Conservation (phyloP, 2,797 vertebrate species). For the Myiotriccus ornatus region DNA sequence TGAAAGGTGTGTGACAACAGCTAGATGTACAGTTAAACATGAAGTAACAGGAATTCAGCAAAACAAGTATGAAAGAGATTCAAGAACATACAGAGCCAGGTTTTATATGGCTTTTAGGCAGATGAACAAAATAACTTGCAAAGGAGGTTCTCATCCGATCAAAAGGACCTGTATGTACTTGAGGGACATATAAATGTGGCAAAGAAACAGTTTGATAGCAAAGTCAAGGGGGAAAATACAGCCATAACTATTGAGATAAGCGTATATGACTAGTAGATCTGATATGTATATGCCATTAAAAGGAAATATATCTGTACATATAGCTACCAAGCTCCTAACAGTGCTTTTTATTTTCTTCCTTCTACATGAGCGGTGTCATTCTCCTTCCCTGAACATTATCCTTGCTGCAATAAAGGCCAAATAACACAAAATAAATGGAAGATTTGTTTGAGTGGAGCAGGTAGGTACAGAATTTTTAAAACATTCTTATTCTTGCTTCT, state of each 20-base stretch:
- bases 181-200: constrained; percentile 15
- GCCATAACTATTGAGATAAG: neutral
- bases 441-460: neutral
- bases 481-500: neutral
- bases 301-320: neutral
- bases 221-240: constrained; percentile 34
- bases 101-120: constrained; percentile 2
- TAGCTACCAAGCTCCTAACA: neutral
- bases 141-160: neutral
- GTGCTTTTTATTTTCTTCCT: neutral
- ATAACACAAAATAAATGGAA: neutral
- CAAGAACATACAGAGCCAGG: neutral
- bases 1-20: neutral
- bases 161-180: constrained; percentile 37
- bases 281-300: constrained; percentile 16
- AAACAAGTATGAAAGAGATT: neutral
- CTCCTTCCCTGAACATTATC: neutral
- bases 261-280: neutral
- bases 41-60: constrained; percentile 1
- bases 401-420: neutral
- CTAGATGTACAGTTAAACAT: neutral
- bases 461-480: neutral
- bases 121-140: constrained; percentile 32
- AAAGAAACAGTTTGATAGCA: constrained; percentile 38
- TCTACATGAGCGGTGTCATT: neutral